Base-by-base conservation (phyloP, 2,888 invertebrate species). In the Sesia bembeciformis region DNA sequence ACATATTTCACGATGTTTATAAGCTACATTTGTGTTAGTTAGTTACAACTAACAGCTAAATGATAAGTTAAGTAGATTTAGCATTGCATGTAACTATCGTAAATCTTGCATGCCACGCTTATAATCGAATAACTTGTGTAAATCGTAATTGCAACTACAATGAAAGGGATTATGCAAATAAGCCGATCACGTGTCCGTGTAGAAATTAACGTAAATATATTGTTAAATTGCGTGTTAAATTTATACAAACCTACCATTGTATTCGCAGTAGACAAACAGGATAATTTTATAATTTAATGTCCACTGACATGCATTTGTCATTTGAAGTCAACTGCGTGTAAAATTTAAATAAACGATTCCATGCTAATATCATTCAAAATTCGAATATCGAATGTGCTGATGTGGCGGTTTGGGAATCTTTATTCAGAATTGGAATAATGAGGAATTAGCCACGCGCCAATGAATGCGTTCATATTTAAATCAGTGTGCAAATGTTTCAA, bases 191-290 rank as follows among this genome's bases (percentile, higher is more conserved):
- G 84, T 83, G 83, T 75, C 72, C 79, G 66, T 74, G 62, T 66
- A 75, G 70, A 76, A 81, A 80, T 79, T 73, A 75, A 73, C 70
- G 72, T 71, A 70, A 72, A 76, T 79, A 74, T 67, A 74, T 78
- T 81, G 86, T 79, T 87, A 84, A 88, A 88, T 87, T 82, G 88
- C 77, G 84, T 86, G 87, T 82, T 81, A 84, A 82, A 74, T 77
- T 66, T 68, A 70, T 63, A 57, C 62, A 63, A 50, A 64, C 59
- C 60, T 60, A 58, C 75, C 62, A 72, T 85, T 85, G 79, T 84
- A 60, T 64, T 65, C 56, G 52, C 67, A 71, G 66, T 77, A 83
- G 76, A 80, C 78, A 80, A 79, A 81, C 74, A 63, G 65, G 70
- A 74, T 78, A 77, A 74, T 77, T 82, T 76, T 76, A 76, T 77